Percentiles rank a stretch among this genome's conserved stretches.
These are phyloP conservation scores for Notolepis coatsorum DNA, from an alignment of 2,797 vertebrate species.

Conservation along the genomic window DNA sequence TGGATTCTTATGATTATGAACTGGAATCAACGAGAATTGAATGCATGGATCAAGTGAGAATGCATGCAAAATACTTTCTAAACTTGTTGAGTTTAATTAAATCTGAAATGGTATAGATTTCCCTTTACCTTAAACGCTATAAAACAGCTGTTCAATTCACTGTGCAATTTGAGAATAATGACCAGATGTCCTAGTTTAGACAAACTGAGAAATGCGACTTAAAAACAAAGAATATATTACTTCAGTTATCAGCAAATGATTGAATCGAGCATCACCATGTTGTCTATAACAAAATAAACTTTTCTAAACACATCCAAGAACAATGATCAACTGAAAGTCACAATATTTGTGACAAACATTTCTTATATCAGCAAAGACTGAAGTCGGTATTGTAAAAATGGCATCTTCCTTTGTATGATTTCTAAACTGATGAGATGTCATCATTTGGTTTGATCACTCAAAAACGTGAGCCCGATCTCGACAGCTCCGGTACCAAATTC, in stretches of 20 bases:
- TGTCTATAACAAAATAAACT: background rate
- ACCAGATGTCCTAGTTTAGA: background rate
- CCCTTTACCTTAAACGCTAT: conserved; percentile 26
- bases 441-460: too few relatives aligned
- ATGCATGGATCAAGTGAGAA: too few relatives aligned
- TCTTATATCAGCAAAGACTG: background rate
- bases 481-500: too few relatives aligned
- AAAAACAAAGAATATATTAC: background rate
- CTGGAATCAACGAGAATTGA: too few relatives aligned
- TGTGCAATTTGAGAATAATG: background rate
- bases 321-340: conserved; percentile 22
- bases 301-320: conserved; percentile 1
- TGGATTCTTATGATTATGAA: too few relatives aligned
- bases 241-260: conserved; percentile 18
- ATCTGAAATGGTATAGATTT: conserved; percentile 26
- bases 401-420: background rate
- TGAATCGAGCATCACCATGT: conserved; percentile 20
- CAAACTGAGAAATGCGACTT: background rate
- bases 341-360: background rate
- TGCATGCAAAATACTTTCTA: too few relatives aligned
- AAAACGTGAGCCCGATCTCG: too few relatives aligned
- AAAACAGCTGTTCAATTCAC: too few relatives aligned
- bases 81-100: background rate
- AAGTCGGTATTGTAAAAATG: background rate
- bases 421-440: background rate